Conservation (phyloP, 2,888 invertebrate species). For the Choreutis nemorana region DNA sequence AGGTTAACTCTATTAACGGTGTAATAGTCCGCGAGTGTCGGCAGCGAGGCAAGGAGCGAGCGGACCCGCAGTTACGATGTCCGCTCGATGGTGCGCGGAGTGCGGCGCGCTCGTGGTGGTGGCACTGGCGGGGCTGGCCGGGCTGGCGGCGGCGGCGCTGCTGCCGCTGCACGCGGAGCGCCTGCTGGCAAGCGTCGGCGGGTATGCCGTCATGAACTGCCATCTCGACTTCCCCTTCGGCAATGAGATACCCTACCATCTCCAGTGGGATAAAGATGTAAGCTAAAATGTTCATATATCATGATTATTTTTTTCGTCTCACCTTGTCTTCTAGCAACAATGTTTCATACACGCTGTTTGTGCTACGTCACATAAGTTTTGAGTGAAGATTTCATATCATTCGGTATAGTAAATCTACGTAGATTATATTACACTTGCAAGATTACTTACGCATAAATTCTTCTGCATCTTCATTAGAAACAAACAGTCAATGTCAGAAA, state of each 20-base stretch:
- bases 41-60: background rate
- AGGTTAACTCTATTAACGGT: conserved; percentile 12
- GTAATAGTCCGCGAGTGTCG: too few relatives aligned
- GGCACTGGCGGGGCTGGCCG: conserved; percentile 10
- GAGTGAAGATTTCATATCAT: too few relatives aligned
- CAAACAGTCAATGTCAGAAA: too few relatives aligned
- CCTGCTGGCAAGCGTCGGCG: conserved; percentile 77
- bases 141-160: conserved; percentile 21
- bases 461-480: too few relatives aligned
- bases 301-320: too few relatives aligned
- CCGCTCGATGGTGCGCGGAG: conserved; percentile 8
- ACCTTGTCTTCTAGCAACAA: too few relatives aligned
- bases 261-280: conserved; percentile 92
- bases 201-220: conserved; percentile 82
- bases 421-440: too few relatives aligned
- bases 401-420: too few relatives aligned
- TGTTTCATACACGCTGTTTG: too few relatives aligned
- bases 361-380: too few relatives aligned
- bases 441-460: too few relatives aligned
- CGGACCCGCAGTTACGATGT: conserved; percentile 5
- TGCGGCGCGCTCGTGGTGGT: conserved; percentile 4
- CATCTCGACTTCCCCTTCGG: conserved; percentile 88
- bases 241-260: conserved; percentile 83
- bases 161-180: conserved; percentile 46
- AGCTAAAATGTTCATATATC: too few relatives aligned